phyloP scores from a whole-genome alignment of 2,113 vertebrate species.

The Megalops atlanticus region DNA sequence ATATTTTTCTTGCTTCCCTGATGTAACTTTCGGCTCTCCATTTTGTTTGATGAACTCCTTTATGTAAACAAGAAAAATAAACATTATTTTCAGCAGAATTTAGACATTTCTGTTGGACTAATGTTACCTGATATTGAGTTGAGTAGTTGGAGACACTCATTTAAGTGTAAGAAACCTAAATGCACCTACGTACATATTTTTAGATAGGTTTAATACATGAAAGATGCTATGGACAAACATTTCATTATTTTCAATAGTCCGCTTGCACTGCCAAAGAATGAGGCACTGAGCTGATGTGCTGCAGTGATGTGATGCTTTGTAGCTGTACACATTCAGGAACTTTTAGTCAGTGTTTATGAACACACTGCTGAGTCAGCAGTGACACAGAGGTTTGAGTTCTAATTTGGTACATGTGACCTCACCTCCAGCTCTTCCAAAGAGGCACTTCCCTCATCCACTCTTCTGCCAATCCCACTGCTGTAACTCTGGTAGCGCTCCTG shows the following conservation, averaged over 20 bases:
- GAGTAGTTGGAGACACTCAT: neutral
- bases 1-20: conserved; percentile 67
- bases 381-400: neutral
- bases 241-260: no score
- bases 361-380: neutral
- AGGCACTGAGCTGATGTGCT: no score
- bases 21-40: conserved; percentile 58
- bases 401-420: neutral
- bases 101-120: neutral
- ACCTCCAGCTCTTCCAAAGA: conserved; percentile 65
- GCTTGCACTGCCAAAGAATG: no score
- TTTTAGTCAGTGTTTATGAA: no score
- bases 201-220: no score
- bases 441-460: conserved; percentile 56
- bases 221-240: no score
- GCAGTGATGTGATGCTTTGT: no score
- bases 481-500: conserved; percentile 65
- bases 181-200: no score
- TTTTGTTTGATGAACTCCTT: conserved; percentile 62
- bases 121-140: neutral
- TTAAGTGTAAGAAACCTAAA: no score
- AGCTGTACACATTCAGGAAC: no score
- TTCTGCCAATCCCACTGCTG: conserved; percentile 55
- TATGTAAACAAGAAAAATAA: conserved; percentile 37
- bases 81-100: neutral